phyloP scores from a whole-genome alignment of 2,888 invertebrate species.

The Tenthredo mesomela region DNA sequence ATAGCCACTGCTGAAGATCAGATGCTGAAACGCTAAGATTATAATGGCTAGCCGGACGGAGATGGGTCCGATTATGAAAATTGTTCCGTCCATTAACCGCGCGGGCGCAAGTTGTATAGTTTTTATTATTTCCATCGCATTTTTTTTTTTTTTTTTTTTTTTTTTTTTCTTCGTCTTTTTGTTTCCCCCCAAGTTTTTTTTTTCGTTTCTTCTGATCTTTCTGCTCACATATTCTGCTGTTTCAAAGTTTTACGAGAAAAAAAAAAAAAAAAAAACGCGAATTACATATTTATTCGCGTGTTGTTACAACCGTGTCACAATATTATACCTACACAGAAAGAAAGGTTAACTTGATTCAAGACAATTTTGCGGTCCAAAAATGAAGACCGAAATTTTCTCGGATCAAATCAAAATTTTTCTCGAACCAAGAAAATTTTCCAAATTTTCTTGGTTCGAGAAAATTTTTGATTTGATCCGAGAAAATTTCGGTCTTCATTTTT shows the following conservation, averaged over 20 bases:
- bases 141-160: not conserved
- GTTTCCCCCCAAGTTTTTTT: not conserved
- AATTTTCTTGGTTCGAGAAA: too few species aligned
- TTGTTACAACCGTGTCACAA: not conserved
- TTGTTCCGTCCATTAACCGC: constrained; percentile 47
- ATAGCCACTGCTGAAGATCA: constrained; percentile 81
- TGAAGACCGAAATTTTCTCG: too few species aligned
- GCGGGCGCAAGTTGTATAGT: not conserved
- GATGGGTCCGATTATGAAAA: constrained; percentile 48
- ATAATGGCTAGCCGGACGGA: constrained; percentile 41
- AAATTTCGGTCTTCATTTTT: too few species aligned
- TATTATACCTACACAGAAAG: too few species aligned
- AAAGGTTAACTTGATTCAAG: too few species aligned
- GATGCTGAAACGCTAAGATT: constrained; percentile 60
- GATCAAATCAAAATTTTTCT: too few species aligned
- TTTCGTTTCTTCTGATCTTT: not conserved
- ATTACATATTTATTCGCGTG: constrained; percentile 39
- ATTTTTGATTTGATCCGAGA: too few species aligned
- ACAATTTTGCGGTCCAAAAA: too few species aligned
- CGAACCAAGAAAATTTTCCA: too few species aligned
- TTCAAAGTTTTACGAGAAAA: not conserved
- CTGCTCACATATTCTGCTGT: not conserved
- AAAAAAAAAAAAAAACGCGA: not conserved
- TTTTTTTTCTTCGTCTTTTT: not conserved
- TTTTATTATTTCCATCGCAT: not conserved